Conservation (phyloP, 2,797 vertebrate species). For the Fistularia commersonii region DNA sequence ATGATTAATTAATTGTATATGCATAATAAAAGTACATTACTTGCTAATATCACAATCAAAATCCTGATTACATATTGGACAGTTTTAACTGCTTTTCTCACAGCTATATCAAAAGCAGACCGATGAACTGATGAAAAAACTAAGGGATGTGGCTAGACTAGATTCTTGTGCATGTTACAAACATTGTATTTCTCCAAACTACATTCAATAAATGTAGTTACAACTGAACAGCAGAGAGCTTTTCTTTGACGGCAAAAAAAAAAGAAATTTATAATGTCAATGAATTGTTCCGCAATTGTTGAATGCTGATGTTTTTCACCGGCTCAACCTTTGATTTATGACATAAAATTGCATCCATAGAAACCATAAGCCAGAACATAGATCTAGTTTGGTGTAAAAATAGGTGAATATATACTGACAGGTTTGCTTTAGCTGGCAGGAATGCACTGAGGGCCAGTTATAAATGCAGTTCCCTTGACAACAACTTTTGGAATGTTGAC, state of each 20-base stretch:
- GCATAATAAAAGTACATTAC: too few relatives aligned
- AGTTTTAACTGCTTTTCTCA: too few relatives aligned
- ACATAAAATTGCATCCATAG: constrained; percentile 28
- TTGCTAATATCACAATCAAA: too few relatives aligned
- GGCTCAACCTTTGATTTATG: constrained; percentile 46
- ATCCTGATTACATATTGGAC: too few relatives aligned
- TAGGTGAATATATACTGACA: constrained; percentile 36
- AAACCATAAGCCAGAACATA: constrained; percentile 22
- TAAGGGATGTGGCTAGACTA: too few relatives aligned
- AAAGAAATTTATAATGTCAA: background rate
- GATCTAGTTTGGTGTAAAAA: constrained; percentile 37
- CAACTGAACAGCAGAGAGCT: constrained; percentile 9
- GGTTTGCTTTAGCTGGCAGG: constrained; percentile 46
- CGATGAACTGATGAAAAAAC: too few relatives aligned
- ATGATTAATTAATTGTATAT: too few relatives aligned
- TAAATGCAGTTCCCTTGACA: constrained; percentile 51
- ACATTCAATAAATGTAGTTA: constrained; percentile 1
- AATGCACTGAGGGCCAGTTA: constrained; percentile 45
- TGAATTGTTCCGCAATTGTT: constrained; percentile 5
- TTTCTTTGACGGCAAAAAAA: background rate
- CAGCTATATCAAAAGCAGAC: too few relatives aligned
- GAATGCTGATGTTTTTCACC: constrained; percentile 30
- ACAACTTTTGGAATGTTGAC: constrained; percentile 69
- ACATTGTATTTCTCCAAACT: too few relatives aligned
- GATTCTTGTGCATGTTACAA: too few relatives aligned